Conservation (phyloP, 2,888 invertebrate species). For the Sesamia inferens region DNA sequence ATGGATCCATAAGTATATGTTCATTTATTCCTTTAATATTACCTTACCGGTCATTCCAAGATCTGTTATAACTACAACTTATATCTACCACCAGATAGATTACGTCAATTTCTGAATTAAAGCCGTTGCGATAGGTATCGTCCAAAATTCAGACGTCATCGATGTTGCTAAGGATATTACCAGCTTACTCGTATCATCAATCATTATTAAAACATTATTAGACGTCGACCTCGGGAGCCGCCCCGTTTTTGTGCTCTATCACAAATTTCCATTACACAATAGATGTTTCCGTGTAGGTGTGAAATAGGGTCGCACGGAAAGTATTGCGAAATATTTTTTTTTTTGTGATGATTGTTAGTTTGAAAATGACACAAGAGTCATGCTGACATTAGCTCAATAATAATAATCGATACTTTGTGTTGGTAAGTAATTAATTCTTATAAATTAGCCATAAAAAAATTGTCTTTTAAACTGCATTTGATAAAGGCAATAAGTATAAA, state of each 20-base stretch:
- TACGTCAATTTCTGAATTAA: constrained; percentile 39
- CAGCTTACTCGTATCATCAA: constrained; percentile 58
- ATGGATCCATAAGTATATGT: not conserved
- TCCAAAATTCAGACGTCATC: constrained; percentile 52
- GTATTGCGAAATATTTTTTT: constrained; percentile 48
- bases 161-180: constrained; percentile 55
- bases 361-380: constrained; percentile 9
- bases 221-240: constrained; percentile 62
- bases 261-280: constrained; percentile 62
- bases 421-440: constrained; percentile 1
- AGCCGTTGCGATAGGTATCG: constrained; percentile 52
- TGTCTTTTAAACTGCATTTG: constrained; percentile 40
- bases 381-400: constrained; percentile 8
- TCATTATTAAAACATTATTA: constrained; percentile 69
- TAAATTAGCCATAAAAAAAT: constrained; percentile 5
- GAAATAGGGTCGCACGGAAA: constrained; percentile 47
- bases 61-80: constrained; percentile 13
- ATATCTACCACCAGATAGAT: constrained; percentile 30
- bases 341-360: constrained; percentile 24
- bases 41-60: constrained; percentile 19
- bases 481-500: constrained; percentile 43
- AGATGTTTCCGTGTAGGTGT: constrained; percentile 59
- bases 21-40: constrained; percentile 2
- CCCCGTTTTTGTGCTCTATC: constrained; percentile 64
- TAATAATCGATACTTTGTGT: not conserved